phyloP scores from a whole-genome alignment of 2,797 vertebrate genomes.

The Danio choprae region DNA sequence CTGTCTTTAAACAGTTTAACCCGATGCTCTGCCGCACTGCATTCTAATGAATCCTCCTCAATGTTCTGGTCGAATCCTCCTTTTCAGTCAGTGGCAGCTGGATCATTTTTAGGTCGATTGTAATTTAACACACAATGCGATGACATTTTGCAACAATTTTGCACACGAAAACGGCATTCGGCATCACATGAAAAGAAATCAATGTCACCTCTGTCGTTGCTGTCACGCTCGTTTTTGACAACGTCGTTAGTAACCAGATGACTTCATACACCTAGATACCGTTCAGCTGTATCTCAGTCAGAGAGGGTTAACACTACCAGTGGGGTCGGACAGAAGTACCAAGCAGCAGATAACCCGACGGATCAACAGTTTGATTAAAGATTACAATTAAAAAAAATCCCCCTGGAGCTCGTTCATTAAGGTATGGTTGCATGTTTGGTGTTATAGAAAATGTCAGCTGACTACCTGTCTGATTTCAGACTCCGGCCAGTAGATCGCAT shows the following conservation, averaged over 20 bases:
- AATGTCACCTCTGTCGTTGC: conserved; percentile 18
- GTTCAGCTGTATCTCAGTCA: conserved; percentile 20
- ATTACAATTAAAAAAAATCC: not conserved
- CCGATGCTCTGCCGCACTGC: conserved; percentile 55
- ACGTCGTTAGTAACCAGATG: conserved; percentile 31
- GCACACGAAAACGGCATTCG: conserved; percentile 17
- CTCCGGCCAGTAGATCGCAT: not conserved
- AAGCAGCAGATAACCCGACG: conserved; percentile 27
- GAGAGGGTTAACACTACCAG: not conserved
- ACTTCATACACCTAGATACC: conserved; percentile 40
- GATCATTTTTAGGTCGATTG: not conserved
- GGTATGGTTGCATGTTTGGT: conserved; percentile 43
- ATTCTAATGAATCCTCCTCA: conserved; percentile 56
- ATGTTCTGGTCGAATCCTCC: conserved; percentile 35
- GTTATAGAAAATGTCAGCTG: conserved; percentile 32
- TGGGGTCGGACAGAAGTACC: conserved; percentile 7
- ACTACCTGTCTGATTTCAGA: conserved; percentile 48
- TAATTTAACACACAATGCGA: not conserved
- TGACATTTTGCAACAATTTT: not conserved
- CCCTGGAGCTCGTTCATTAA: conserved; percentile 26
- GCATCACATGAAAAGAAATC: conserved; percentile 13
- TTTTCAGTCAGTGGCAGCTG: not conserved
- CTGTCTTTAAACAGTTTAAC: conserved; percentile 45
- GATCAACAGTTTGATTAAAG: conserved; percentile 40
- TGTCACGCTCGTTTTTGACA: conserved; percentile 16